Base-by-base conservation (phyloP, 1,140 invertebrate species). In the Monomorium pharaonis region DNA sequence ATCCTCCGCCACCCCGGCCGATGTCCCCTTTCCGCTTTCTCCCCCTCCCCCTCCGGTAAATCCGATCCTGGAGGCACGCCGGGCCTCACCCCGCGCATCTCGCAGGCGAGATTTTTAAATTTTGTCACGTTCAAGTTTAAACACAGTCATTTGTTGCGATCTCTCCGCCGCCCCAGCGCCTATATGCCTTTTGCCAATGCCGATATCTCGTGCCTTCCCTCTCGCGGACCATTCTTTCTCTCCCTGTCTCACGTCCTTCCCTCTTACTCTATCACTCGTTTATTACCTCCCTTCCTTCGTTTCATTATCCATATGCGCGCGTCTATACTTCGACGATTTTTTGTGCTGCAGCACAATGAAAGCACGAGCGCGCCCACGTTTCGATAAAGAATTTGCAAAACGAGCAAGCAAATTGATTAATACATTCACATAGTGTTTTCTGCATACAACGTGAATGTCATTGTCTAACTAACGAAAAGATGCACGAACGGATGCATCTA, bases 121-220 rank as follows among this genome's bases (percentile, higher is more conserved):
- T 95, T 95, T 95, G 94, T 95, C 94, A 95, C 94, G 94, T 95
- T 94, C 94, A 93, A 93, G 92, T 94, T 95, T 95, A 95, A 95
- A 95, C 94, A 95, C 94, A 95, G 94, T 95, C 92, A 95, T 95
- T 95, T 95, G 94, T 93, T 92, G 87, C 86, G 92, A 93, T 93
- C 92, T 93, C 92, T 94, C 90, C 89, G 70, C 86, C 90, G 81
- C 83, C 78, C 77, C 87, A 51, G 77, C 89, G 84, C 90, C 85
- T 92, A 89, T 92, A 89, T 91, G 88, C 84, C 92, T 92, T 93
- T 93, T 92, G 90, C 92, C 90, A 93, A 92, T 87, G 91, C 92
- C 89, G 89, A 93, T 92, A 67, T 74, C 89, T 90, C 87, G 88
- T 89, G 84, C 89, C 89, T 90, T 78, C 63, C 63, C 86, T 84